Base-by-base conservation (phyloP, 1,140 invertebrate species). In the Aethina tumida region DNA sequence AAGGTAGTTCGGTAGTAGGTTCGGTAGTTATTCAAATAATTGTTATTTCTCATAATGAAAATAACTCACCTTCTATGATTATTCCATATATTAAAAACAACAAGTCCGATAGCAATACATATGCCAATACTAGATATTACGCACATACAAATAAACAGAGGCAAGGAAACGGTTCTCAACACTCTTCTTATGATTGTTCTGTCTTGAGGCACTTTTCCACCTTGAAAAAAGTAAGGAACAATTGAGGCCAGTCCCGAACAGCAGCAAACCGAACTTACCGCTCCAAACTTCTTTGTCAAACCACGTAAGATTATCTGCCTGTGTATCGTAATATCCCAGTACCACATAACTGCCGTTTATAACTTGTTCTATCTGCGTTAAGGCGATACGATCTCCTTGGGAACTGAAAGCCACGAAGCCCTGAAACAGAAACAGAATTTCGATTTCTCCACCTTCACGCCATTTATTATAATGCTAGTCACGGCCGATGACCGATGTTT, bases 301-400 rank as follows among this genome's bases (percentile, higher is more conserved):
- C 93, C 93, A 97, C 1, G 89, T 92, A 2, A 98, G 71, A 66
- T 97, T 95, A 61, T 97, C 90, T 19, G 80, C 82, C 54, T 90
- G 87, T 12, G 86, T 91, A 60, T 99, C 94, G 58, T 96, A 98
- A 60, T 91, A 97, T 5, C 93, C 95, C n/a, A 97, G 67, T 52
- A 91, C 85, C 9, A 86, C 77, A 62, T 99, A 99, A 56, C 85
- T 89, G 31, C 93, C 93, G 66, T 94, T 84, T 50, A 81, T 80
- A 69, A 99, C 82, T 65, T 99, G 96, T 63, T 99, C 96, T 43
- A 99, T 92, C 68, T 97, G 90, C 5, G 94, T 99, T 60, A 94
- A 72, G n/a, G 95, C 93, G 55, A 99, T 98, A 50, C 97, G 78
- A 67, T 99, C 96, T 49, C 97, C 97, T 67, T 92, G 86, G 0